Base-by-base conservation (phyloP, 2,797 vertebrate genomes). In the Rhinoraja longicauda region DNA sequence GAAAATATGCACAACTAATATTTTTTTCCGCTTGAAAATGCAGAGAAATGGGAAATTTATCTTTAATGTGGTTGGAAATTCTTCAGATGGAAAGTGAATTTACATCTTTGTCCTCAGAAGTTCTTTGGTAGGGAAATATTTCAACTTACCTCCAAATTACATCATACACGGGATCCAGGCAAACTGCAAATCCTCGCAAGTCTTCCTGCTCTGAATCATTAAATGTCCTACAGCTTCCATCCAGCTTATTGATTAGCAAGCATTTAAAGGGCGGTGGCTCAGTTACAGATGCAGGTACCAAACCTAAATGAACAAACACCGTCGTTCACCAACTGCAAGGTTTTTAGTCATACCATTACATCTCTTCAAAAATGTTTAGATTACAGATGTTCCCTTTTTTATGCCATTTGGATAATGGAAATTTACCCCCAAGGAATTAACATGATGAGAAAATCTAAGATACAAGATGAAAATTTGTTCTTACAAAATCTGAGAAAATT, bases 121-220 rank as follows among this genome's bases (percentile, higher is more conserved):
- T 67, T 88, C 53, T 84, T 29, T 57, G 26, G 21, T 6, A 70
- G 59, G 24, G 9, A 39, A 73, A 24, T 24, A 39, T 24, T 32
- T 39, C 13, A 64, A 79, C 24, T 96, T 95, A 98, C 99, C 99
- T 98, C 99, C 99, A 99, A 95, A 99, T 98, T 95, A 99, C 99
- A 95, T 99, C 99, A 96, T 99, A 99, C 93, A 99, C 98, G 82
- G 99, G 99, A 95, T 99, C 99, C 94, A 99, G 96, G 96, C 99
- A 99, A 26, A 99, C 97, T 93, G 98, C 98, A 93, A 98, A 99
- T 93, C 99, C 98, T 94, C 99, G 98, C 93, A 99, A 97, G 94
- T 99, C 99, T 94, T 99, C 99, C 95, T 99, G 99, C 94, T 99
- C 99, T 67, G 98, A 99, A 95, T 99, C 99, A 95, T 98, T 99